Conservation (phyloP, 2,113 vertebrate species). For the Chionodraco myersi region DNA sequence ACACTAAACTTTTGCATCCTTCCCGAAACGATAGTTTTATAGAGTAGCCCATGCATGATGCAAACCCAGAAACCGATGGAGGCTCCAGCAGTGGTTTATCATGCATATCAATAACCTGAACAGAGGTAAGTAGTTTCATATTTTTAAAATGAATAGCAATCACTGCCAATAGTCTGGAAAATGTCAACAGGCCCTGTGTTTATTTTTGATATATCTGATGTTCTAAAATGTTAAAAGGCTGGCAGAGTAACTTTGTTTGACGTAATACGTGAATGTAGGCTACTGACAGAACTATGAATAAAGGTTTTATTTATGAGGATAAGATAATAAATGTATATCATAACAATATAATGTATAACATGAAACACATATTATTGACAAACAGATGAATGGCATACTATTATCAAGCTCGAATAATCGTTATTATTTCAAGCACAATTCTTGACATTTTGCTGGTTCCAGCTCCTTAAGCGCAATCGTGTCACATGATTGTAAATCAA, state of each 20-base stretch:
- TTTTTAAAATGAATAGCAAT: not conserved
- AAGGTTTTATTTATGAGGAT: not conserved
- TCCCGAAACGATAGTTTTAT: not conserved
- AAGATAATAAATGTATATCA: not conserved
- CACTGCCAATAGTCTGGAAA: not conserved
- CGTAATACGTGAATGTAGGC: too few relatives aligned
- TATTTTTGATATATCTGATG: not conserved
- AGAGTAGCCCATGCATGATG: not conserved
- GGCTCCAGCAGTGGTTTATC: not conserved
- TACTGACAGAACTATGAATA: not conserved
- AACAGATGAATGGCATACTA: not conserved
- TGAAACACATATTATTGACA: too few relatives aligned
- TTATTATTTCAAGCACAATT: not conserved
- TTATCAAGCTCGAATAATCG: not conserved
- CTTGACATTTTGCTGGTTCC: not conserved
- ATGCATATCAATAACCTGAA: constrained; percentile 16
- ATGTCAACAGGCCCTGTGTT: fast-evolving
- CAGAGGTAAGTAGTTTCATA: constrained; percentile 40
- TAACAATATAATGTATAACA: too few relatives aligned
- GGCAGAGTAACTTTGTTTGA: not conserved
- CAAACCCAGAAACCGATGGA: not conserved
- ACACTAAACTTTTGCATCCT: constrained; percentile 33
- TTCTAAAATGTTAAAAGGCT: not conserved
- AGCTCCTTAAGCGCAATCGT: not conserved
- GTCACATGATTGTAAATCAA: not conserved